phyloP scores from a whole-genome alignment of 2,113 vertebrate species.

The Emydocephalus ijimae region DNA sequence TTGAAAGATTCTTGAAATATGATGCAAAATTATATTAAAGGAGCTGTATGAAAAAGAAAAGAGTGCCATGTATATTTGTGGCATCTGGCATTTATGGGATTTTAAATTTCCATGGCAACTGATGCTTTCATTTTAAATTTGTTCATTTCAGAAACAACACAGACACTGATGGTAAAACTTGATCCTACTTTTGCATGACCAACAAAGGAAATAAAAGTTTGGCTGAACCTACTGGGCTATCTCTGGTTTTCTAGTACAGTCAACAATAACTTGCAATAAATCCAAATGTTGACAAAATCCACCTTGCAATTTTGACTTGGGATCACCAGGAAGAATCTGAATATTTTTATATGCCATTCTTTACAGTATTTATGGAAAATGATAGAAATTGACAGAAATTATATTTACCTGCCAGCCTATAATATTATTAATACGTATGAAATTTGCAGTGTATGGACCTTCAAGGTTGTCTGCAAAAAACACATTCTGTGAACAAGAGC shows the following conservation, averaged over 20 bases:
- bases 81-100: neutral
- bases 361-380: neutral
- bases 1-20: neutral
- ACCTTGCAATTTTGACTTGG: neutral
- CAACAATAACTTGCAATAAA: neutral
- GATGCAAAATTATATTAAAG: neutral
- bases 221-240: neutral
- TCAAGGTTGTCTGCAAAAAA: neutral
- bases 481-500: neutral
- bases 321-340: neutral
- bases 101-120: neutral
- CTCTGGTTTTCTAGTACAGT: neutral
- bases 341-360: neutral
- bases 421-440: neutral
- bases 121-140: neutral
- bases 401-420: neutral
- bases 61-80: neutral
- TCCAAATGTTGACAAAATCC: neutral
- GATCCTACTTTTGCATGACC: neutral
- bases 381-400: neutral
- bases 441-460: neutral
- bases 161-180: neutral
- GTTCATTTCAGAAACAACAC: neutral
- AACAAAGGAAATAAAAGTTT: neutral
- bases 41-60: neutral